These are phyloP conservation scores for Vulpes ferrilata DNA, from an alignment of 2,113 vertebrate genomes.

Conservation along the genomic window DNA sequence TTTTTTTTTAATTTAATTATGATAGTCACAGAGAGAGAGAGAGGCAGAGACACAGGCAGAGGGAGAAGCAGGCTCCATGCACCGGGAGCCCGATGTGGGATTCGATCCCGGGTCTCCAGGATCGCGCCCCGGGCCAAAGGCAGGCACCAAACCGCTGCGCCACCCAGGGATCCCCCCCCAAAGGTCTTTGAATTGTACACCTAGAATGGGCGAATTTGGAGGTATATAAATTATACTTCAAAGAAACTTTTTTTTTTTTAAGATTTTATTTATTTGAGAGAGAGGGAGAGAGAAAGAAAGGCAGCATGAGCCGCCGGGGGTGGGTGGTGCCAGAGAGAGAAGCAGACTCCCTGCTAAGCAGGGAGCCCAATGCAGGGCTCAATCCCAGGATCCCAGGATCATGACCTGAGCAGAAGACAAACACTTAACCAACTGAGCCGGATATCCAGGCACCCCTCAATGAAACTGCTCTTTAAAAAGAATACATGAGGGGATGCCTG, in stretches of 20 bases:
- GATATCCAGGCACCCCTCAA: neutral
- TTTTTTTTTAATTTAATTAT: no score
- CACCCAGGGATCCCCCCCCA: no score
- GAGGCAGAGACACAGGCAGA: no score
- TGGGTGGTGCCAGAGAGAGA: neutral
- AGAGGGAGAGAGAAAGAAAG: no score
- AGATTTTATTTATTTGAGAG: no score
- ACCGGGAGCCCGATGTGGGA: no score
- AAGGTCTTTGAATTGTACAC: neutral
- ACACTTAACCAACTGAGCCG: neutral
- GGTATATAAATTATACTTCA: neutral
- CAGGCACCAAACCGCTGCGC: no score
- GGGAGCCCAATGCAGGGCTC: neutral
- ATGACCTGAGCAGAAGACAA: neutral
- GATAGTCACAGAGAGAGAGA: no score
- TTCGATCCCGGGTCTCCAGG: no score
- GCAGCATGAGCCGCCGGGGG: no score
- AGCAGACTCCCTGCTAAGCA: neutral
- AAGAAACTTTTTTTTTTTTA: neutral
- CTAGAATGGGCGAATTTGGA: neutral
- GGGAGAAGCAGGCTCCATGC: no score
- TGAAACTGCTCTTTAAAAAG: neutral
- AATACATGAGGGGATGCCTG: neutral
- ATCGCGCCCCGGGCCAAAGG: no score
- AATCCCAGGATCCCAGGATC: neutral